Evolutionary conservation across 2,113 vertebrate genomes (phyloP).

Genomic region (Anseranas semipalmata): DNA sequence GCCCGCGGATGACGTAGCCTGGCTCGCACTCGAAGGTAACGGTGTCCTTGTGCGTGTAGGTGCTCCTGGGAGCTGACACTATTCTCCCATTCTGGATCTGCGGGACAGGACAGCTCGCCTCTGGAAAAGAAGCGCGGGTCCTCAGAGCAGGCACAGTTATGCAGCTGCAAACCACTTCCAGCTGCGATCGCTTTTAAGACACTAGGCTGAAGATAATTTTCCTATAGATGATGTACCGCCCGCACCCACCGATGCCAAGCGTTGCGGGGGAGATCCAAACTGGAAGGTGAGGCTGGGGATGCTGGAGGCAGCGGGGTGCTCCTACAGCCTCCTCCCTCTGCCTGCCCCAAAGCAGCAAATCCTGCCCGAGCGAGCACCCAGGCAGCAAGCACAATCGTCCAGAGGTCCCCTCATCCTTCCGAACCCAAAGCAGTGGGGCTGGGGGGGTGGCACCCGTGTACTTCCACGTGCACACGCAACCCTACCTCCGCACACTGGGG

Average conservation of each 20-base stretch:
- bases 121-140: background rate
- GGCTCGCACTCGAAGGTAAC: slow-evolving; percentile 57
- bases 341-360: background rate
- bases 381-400: fast-evolving
- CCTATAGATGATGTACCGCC: fast-evolving
- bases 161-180: background rate
- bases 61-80: slow-evolving; percentile 5
- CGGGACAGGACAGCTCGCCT: slow-evolving; percentile 31
- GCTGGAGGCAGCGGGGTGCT: fast-evolving
- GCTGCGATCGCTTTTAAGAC: background rate
- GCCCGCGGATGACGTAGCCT: slow-evolving; percentile 58
- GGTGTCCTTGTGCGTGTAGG: slow-evolving; percentile 35
- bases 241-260: background rate
- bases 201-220: background rate
- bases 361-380: background rate
- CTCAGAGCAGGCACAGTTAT: background rate
- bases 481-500: slow-evolving; percentile 40
- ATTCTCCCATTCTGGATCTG: slow-evolving; percentile 46
- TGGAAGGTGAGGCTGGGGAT: background rate
- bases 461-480: fast-evolving
- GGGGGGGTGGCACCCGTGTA: fast-evolving
- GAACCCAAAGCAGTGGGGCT: fast-evolving
- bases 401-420: too few relatives aligned
- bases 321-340: background rate
- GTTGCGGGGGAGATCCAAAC: background rate